Evolutionary conservation across 1,140 invertebrate species (phyloP).

Genomic region (Drosophila orosa): DNA sequence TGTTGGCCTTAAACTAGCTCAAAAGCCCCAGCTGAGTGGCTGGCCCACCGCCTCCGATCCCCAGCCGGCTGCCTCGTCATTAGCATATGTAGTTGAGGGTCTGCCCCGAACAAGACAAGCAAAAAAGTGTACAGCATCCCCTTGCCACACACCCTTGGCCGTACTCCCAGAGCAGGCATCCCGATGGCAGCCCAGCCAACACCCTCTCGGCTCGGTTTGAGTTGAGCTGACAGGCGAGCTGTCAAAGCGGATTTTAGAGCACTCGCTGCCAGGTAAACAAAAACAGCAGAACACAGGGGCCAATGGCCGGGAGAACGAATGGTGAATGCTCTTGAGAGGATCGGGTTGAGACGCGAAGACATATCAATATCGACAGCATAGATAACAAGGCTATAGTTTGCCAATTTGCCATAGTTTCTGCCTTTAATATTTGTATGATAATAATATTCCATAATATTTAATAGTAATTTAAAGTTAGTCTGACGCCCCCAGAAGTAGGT

Average conservation of each 20-base stretch:
- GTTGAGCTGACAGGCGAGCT: constrained; percentile 66
- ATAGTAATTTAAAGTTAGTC: background rate
- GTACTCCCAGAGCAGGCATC: background rate
- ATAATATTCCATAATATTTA: too few species aligned
- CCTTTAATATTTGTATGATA: too few species aligned
- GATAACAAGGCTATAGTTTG: too few species aligned
- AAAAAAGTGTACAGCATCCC: constrained; percentile 32
- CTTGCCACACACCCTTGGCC: constrained; percentile 6
- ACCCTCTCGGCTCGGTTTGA: constrained; percentile 32
- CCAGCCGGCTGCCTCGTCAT: constrained; percentile 52
- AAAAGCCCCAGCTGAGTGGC: constrained; percentile 68
- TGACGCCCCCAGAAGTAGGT: too few species aligned
- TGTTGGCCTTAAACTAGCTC: constrained; percentile 75
- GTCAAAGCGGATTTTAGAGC: constrained; percentile 82
- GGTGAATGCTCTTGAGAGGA: constrained; percentile 17
- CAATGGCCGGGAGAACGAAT: background rate
- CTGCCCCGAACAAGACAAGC: constrained; percentile 67
- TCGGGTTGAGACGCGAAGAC: background rate
- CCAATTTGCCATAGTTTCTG: background rate
- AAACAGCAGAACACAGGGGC: constrained; percentile 28
- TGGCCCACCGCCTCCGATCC: constrained; percentile 7
- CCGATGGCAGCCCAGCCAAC: constrained; percentile 7
- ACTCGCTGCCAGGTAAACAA: constrained; percentile 76
- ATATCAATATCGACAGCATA: background rate
- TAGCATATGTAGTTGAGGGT: constrained; percentile 80